These are phyloP conservation scores for Tetragonula clypearis DNA, from an alignment of 1,140 invertebrate species.

Conservation along the genomic window DNA sequence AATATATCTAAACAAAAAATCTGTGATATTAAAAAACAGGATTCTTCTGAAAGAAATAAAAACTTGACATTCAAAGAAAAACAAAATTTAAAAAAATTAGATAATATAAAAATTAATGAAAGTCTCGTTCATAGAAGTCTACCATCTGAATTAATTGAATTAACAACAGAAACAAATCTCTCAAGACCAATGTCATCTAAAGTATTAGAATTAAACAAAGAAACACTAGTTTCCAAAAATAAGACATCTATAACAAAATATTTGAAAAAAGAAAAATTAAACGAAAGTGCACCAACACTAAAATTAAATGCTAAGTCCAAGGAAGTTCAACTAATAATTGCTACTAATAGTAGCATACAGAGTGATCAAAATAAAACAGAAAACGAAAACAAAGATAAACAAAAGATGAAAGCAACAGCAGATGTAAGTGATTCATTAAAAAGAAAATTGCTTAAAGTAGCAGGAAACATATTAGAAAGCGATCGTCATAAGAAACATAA, in stretches of 20 bases:
- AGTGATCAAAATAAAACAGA: slow-evolving; percentile 12
- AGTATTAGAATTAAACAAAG: slow-evolving; percentile 13
- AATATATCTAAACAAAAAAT: neutral
- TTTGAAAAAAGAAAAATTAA: slow-evolving; percentile 75
- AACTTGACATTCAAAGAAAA: neutral
- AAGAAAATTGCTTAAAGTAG: neutral
- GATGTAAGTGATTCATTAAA: neutral
- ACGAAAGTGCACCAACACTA: slow-evolving; percentile 70
- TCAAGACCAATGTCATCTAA: slow-evolving; percentile 17
- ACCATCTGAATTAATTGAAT: slow-evolving; percentile 11
- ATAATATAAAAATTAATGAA: neutral
- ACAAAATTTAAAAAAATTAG: neutral
- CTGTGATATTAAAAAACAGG: neutral
- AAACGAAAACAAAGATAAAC: neutral
- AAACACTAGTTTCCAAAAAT: slow-evolving; percentile 1
- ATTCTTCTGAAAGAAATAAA: neutral
- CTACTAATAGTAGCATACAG: neutral
- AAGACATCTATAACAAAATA: slow-evolving; percentile 66
- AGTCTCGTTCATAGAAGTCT: neutral
- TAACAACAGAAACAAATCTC: neutral
- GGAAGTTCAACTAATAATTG: neutral
- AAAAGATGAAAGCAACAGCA: neutral
- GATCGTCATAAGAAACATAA: slow-evolving; percentile 20
- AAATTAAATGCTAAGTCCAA: slow-evolving; percentile 13
- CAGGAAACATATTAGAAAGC: neutral